These are phyloP conservation scores for Megaustenia siamemsis DNA, from an alignment of 2,888 invertebrate genomes.

Conservation along the genomic window DNA sequence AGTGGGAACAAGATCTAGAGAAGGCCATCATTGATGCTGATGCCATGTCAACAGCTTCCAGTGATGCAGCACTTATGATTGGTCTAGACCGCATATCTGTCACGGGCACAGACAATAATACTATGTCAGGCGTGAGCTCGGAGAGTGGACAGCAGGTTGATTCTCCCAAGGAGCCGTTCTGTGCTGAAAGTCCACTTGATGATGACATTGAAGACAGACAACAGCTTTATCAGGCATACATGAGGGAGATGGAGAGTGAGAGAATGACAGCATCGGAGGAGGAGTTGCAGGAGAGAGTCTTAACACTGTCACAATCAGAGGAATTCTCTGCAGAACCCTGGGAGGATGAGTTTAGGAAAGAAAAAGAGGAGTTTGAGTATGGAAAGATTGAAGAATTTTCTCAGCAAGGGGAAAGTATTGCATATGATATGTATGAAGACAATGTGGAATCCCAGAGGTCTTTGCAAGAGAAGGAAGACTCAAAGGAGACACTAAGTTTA, in stretches of 20 bases:
- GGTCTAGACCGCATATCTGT: constrained; percentile 74
- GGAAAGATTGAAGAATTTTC: not conserved
- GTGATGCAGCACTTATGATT: constrained; percentile 72
- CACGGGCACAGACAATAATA: constrained; percentile 64
- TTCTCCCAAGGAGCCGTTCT: constrained; percentile 60
- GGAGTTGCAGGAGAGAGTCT: not conserved
- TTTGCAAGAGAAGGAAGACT: constrained; percentile 33
- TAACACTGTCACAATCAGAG: not conserved
- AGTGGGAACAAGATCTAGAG: constrained; percentile 53
- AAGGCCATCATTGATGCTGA: constrained; percentile 50
- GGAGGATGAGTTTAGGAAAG: not conserved
- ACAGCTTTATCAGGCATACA: constrained; percentile 45
- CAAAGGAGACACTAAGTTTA: constrained; percentile 27
- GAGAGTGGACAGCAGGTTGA: constrained; percentile 62
- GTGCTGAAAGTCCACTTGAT: constrained; percentile 63
- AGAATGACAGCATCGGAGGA: not conserved
- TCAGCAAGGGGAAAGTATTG: constrained; percentile 17
- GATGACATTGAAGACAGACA: constrained; percentile 54
- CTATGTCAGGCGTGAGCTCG: constrained; percentile 67
- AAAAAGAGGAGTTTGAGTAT: not conserved
- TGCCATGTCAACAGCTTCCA: constrained; percentile 63
- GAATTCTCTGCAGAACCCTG: not conserved
- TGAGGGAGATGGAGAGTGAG: constrained; percentile 46
- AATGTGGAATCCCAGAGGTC: constrained; percentile 29
- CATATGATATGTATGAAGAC: constrained; percentile 27